Evolutionary conservation across 2,888 invertebrate genomes (phyloP), one percentile per base, ranked within the genome.

Genomic region (Morinoia aosen): DNA sequence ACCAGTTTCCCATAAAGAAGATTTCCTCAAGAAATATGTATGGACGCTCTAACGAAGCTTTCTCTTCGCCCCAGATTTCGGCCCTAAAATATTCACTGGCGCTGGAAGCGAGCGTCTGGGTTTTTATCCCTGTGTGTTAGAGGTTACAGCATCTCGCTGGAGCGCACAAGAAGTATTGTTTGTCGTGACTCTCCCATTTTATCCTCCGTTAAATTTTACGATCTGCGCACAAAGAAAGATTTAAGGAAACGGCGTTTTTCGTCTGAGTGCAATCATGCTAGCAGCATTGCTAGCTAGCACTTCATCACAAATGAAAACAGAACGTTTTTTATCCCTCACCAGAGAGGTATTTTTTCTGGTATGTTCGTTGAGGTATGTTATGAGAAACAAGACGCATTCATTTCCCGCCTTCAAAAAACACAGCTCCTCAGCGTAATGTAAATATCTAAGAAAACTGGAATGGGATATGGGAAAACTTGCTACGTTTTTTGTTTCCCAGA

Each of bases 201-300:
- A 90, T 90, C 90, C 40, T 90, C 90, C 90, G 90, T 90, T 90
- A 90, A 90, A 90, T 90, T 90, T 90, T 90, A 90, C 90, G 90
- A 90, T 90, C 90, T 48, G 90, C 39, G 33, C 39, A 40, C 40
- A 90, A 90, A 90, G 90, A 90, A 40, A 90, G 90, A 90, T 39
- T 4, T 40, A 90, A 90, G 90, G 40, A 90, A 48, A 90, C 48
- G 39, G 90, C 40, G 90, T 90, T 90, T 19, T 90, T 90, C 90
- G 40, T 90, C 90, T 14, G 16, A 90, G 40, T 90, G 40, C 12
- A 90, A 90, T 90, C 48, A 40, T 19, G 40, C 14, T 90, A 39
- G 39, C 90, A 11, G 48, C 90, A 90, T 39, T 90, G 90, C 90
- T 48, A 11, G 48, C 90, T 90, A 4, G 90, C 48, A 16, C 40